A percentile compares a stretch with the other conserved stretches of the same genome.
Evolutionary conservation across 2,113 vertebrate species (phyloP).

Genomic region (Cyprinodon variegatus): DNA sequence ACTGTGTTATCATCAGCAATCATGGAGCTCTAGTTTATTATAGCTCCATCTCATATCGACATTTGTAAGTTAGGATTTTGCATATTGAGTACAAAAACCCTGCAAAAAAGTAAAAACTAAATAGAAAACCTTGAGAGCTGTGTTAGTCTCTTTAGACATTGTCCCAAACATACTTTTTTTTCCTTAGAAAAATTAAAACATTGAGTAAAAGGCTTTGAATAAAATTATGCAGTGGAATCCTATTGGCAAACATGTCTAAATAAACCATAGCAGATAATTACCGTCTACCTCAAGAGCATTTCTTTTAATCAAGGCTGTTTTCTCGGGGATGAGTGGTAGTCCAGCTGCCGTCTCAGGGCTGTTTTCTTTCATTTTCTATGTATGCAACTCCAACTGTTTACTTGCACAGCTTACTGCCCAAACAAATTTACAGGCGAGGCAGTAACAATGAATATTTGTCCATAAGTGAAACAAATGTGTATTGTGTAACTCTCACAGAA

Average conservation of each 20-base stretch:
- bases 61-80: slow-evolving; percentile 1
- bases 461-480: background rate
- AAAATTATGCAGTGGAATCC: background rate
- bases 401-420: slow-evolving; percentile 3
- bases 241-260: slow-evolving; percentile 15
- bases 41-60: slow-evolving; percentile 6
- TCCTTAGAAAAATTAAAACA: slow-evolving; percentile 7
- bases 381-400: slow-evolving; percentile 3
- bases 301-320: slow-evolving; percentile 26
- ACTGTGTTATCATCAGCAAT: slow-evolving; percentile 12
- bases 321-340: slow-evolving; percentile 12
- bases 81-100: background rate
- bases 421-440: slow-evolving; percentile 3
- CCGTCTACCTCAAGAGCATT: slow-evolving; percentile 23
- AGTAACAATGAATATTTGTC: background rate
- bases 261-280: slow-evolving; percentile 15
- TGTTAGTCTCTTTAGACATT: background rate
- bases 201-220: slow-evolving; percentile 12
- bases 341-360: background rate
- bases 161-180: background rate
- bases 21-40: background rate
- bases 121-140: slow-evolving; percentile 16
- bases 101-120: background rate
- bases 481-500: background rate
- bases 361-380: slow-evolving; percentile 3